Evolutionary conservation across 2,888 invertebrate species (phyloP), one percentile per base, ranked within the genome.

Genomic region (Salticus scenicus): DNA sequence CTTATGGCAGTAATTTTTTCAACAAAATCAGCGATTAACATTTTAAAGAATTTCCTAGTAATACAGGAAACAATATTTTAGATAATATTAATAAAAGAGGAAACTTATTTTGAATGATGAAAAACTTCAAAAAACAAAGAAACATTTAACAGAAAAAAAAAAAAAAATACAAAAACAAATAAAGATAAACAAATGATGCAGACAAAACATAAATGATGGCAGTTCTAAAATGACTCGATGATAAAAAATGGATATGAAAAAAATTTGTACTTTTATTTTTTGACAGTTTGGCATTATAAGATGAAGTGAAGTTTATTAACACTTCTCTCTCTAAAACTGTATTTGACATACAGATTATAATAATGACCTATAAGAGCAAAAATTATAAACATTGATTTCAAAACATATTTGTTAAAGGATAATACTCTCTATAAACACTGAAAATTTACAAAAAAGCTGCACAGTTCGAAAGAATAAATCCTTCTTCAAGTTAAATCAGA

Each of bases 261-360:
- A 82, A 82, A 75, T 82, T 82, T 82, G 82, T 82, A 82, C 82
- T 82, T 75, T 24, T 74, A 74, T 82, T 70, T 75, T 75, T 75
- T 75, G 75, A 72, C 30, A 82, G 42, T 82, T 82, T 82, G 82
- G 82, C 82, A 82, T 71, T 57, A 57, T 12, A 75, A 47, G 41
- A 57, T 73, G 73, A 80, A 80, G 33, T 69, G 31, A 72, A 63
- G 33, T 47, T 80, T 66, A n/a, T n/a, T n/a, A n/a, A n/a, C 47
- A 80, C 73, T 20, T 12, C 24, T 57, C 31, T 70, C 42, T 72
- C 66, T 71, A 71, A 79, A 71, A 72, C 70, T 71, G 64, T 42
- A 79, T 66, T 66, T 33, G 51, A 67, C 67, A 79, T 42, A 80
- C 33, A 80, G 42, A 20, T 51, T 73, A 51, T 37, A 67, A 67